These are phyloP conservation scores for Haliclystus octoradiatus DNA, from an alignment of 30 jellyfish, hydroid and myxozoan genomes.

Conservation along the genomic window DNA sequence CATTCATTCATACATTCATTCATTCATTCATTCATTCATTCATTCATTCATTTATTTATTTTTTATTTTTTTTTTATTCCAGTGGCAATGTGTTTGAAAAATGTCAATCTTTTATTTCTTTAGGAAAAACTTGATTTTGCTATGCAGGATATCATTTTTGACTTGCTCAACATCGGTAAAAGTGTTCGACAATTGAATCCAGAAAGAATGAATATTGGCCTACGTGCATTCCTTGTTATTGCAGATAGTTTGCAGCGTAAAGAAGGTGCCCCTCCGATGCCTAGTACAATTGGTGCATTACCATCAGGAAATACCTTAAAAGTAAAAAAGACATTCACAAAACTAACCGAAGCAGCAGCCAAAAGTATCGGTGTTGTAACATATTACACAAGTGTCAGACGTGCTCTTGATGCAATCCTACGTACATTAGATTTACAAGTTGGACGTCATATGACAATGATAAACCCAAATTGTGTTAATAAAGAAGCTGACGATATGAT, in stretches of 20 bases:
- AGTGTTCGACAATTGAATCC: conserved; percentile 82
- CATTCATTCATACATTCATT: no score
- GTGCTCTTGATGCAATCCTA: conserved; percentile 85
- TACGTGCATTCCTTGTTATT: conserved; percentile 88
- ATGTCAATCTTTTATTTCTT: conserved; percentile 4
- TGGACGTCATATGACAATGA: conserved; percentile 89
- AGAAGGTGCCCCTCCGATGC: conserved; percentile 99
- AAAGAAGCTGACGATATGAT: conserved; percentile 90
- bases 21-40: no score
- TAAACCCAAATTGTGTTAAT: conserved; percentile 75
- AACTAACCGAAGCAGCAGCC: conserved; percentile 96
- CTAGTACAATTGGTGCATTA: conserved; percentile 88
- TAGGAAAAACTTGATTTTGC: conserved; percentile 98
- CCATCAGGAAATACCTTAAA: conserved; percentile 93
- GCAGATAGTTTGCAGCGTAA: conserved; percentile 94
- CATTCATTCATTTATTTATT: no score
- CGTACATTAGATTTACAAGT: conserved; percentile 84
- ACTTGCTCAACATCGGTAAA: conserved; percentile 78
- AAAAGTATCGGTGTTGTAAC: conserved; percentile 97
- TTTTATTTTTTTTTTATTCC: no score
- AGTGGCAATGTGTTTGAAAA: no score
- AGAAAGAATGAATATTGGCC: conserved; percentile 95
- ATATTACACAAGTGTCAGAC: conserved; percentile 88
- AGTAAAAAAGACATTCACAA: conserved; percentile 86
- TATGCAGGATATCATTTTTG: conserved; percentile 95